These are phyloP conservation scores for Agriopis aurantiaria DNA, from an alignment of 2,888 invertebrate species.

Conservation along the genomic window DNA sequence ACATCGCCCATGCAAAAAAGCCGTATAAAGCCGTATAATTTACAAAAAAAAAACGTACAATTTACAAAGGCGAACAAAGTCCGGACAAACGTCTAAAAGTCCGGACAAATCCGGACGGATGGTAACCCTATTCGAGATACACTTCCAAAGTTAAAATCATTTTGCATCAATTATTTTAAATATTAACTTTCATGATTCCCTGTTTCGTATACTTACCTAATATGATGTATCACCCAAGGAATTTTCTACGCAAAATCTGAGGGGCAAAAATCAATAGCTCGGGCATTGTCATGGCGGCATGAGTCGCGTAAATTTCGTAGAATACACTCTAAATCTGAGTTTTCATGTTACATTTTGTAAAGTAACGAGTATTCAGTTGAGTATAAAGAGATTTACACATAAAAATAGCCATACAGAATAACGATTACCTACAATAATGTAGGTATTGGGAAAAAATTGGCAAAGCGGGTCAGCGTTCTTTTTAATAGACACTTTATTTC, in stretches of 20 bases:
- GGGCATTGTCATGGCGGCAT: neutral
- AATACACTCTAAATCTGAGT: neutral
- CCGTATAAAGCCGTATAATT: too few relatives aligned
- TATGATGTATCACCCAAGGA: neutral
- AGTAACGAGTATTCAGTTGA: neutral
- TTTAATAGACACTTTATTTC: neutral
- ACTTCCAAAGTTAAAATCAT: too few relatives aligned
- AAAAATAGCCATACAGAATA: neutral
- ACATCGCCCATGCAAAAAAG: too few relatives aligned
- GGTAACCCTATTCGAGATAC: too few relatives aligned
- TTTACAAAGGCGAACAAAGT: too few relatives aligned
- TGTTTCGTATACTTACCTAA: neutral
- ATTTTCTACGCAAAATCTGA: neutral
- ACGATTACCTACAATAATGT: neutral
- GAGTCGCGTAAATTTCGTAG: neutral
- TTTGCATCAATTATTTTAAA: too few relatives aligned
- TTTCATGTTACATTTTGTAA: neutral
- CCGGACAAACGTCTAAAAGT: too few relatives aligned
- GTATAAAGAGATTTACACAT: neutral
- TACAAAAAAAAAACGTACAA: too few relatives aligned
- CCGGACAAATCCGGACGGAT: too few relatives aligned
- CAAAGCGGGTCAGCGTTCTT: neutral
- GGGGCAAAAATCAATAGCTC: conserved; percentile 2
- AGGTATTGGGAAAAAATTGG: neutral
- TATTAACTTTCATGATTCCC: too few relatives aligned